Conservation (phyloP, 2,113 vertebrate species). For the Sinocyclocheilus anshuiensis region DNA sequence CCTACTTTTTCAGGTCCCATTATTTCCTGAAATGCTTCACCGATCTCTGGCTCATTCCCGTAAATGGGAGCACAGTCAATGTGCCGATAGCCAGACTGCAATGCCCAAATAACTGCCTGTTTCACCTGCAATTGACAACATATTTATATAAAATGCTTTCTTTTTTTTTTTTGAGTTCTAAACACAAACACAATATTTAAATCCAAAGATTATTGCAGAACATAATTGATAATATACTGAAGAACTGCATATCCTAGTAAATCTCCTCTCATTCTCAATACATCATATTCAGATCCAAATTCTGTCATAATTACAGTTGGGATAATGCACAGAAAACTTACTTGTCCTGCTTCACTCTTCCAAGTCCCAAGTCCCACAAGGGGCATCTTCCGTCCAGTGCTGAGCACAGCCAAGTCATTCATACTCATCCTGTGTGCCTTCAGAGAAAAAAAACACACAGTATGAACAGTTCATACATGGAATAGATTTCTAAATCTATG, state of each 20-base stretch:
- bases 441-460: conserved; percentile 32
- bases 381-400: conserved; percentile 92
- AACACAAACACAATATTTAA: background rate
- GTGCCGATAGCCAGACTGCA: conserved; percentile 87
- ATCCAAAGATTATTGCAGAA: background rate
- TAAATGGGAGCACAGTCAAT: conserved; percentile 93
- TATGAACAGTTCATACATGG: background rate
- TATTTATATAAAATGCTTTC: background rate
- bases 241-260: background rate
- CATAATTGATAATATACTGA: background rate
- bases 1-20: conserved; percentile 84
- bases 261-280: background rate
- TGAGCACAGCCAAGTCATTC: conserved; percentile 76
- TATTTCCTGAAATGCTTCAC: conserved; percentile 86
- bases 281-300: background rate
- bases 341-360: conserved; percentile 92
- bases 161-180: background rate
- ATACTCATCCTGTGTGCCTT: conserved; percentile 76
- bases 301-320: background rate
- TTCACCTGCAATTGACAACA: conserved; percentile 82
- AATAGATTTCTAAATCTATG: background rate
- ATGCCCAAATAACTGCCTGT: conserved; percentile 82
- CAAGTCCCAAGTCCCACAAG: conserved; percentile 93
- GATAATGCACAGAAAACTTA: conserved; percentile 61
- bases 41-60: conserved; percentile 88